phyloP scores from a whole-genome alignment of 2,797 vertebrate species.

The Scarus forsteni region DNA sequence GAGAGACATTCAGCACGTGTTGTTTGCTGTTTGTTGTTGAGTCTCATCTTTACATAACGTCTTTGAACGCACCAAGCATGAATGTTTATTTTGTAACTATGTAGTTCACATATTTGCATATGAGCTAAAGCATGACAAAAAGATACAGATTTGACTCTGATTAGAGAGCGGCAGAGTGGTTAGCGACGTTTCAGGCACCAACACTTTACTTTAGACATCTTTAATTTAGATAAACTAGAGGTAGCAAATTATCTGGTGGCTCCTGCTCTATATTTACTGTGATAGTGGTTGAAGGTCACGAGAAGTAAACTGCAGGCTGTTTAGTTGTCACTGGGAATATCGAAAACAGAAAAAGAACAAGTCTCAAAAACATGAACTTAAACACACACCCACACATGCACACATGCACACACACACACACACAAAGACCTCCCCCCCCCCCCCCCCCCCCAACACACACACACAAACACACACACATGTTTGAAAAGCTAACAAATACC shows the following conservation, averaged over 20 bases:
- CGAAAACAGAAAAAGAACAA: conserved; percentile 22
- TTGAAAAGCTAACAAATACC: conserved; percentile 27
- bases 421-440: too few relatives aligned
- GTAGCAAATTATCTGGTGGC: conserved; percentile 58
- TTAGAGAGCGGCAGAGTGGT: conserved; percentile 66
- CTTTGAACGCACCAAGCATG: not conserved
- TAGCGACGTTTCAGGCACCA: conserved; percentile 64
- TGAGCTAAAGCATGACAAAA: conserved; percentile 18
- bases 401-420: too few relatives aligned
- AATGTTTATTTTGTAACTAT: not conserved
- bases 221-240: conserved; percentile 72
- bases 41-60: conserved; percentile 9
- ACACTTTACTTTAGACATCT: conserved; percentile 62
- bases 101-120: conserved; percentile 22
- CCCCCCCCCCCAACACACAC: too few relatives aligned
- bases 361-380: not conserved
- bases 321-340: conserved; percentile 40
- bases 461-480: conserved; percentile 1
- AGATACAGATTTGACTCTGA: conserved; percentile 48
- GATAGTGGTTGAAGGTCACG: conserved; percentile 69
- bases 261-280: conserved; percentile 66
- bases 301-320: conserved; percentile 50
- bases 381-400: not conserved
- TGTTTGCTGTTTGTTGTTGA: conserved; percentile 14
- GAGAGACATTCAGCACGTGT: conserved; percentile 19